phyloP scores from a whole-genome alignment of 2,113 vertebrate species.

The Cyanoramphus novaezelandiae region DNA sequence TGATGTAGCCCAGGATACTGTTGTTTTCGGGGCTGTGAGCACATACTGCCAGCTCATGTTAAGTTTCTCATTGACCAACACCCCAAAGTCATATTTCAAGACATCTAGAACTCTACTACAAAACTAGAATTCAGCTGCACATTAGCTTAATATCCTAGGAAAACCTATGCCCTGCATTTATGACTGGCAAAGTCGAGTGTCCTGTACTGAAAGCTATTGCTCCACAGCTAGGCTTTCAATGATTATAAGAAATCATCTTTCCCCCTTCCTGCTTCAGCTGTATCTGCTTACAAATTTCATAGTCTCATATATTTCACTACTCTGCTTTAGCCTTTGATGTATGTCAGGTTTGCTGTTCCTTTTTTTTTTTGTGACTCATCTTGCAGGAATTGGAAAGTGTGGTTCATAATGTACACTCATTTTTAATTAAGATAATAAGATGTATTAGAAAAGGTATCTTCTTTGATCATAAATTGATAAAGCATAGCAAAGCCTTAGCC shows the following conservation, averaged over 20 bases:
- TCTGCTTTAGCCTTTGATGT: conserved; percentile 1
- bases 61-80: not conserved
- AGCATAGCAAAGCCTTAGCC: not conserved
- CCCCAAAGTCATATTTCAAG: not conserved
- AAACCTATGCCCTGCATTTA: not conserved
- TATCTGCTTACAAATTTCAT: conserved; percentile 23
- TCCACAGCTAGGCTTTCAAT: not conserved
- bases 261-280: not conserved
- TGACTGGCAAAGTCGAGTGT: not conserved
- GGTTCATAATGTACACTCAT: not conserved
- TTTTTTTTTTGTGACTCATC: not conserved
- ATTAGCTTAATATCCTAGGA: not conserved
- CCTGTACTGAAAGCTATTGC: not conserved
- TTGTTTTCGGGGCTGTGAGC: not conserved
- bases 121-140: not conserved
- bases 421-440: conserved; percentile 43
- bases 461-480: conserved; percentile 46
- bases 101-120: not conserved
- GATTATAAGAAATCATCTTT: not conserved
- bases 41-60: not conserved
- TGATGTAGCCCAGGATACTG: not conserved
- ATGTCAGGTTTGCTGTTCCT: not conserved
- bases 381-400: not conserved
- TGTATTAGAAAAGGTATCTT: not conserved
- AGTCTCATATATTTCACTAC: not conserved